Evolutionary conservation across 1,140 invertebrate genomes (phyloP).

Genomic region (Scylla paramamosain): DNA sequence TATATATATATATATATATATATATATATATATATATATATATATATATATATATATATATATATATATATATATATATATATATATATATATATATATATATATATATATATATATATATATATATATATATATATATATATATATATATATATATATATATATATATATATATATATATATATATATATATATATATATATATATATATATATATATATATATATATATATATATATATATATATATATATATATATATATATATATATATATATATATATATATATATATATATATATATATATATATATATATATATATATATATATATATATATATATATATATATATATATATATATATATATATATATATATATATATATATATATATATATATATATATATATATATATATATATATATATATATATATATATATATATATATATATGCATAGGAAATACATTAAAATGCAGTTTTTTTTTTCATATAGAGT

Average conservation of each 20-base stretch:
- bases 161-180: slow-evolving; percentile 26
- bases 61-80: slow-evolving; percentile 26
- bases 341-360: slow-evolving; percentile 26
- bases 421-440: slow-evolving; percentile 26
- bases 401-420: slow-evolving; percentile 26
- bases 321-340: slow-evolving; percentile 26
- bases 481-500: too few species aligned
- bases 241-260: slow-evolving; percentile 26
- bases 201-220: slow-evolving; percentile 26
- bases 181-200: slow-evolving; percentile 26
- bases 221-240: slow-evolving; percentile 26
- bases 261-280: slow-evolving; percentile 26
- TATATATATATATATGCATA: slow-evolving; percentile 25
- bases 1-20: too few species aligned
- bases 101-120: slow-evolving; percentile 26
- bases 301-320: slow-evolving; percentile 26
- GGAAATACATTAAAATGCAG: too few species aligned
- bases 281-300: slow-evolving; percentile 26
- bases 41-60: slow-evolving; percentile 26
- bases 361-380: slow-evolving; percentile 26
- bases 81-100: slow-evolving; percentile 26
- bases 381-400: slow-evolving; percentile 26
- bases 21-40: slow-evolving; percentile 26
- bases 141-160: slow-evolving; percentile 26
- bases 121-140: slow-evolving; percentile 26